Base-by-base conservation (phyloP, 2,113 vertebrate genomes). In the Tinamus guttatus region DNA sequence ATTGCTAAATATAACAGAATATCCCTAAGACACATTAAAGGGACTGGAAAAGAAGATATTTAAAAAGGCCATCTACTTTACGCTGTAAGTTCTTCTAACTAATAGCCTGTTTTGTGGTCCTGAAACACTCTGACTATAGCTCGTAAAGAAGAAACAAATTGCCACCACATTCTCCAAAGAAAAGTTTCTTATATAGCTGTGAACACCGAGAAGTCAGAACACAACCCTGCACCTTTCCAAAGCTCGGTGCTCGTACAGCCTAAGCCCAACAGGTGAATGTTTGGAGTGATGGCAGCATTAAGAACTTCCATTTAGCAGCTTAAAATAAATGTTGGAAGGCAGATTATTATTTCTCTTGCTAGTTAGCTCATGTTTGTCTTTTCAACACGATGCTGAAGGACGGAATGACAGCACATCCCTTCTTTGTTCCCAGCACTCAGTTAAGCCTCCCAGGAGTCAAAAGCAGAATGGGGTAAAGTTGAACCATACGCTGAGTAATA, bases 401-500 rank as follows among this genome's bases (percentile, higher is more conserved):
- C 27, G 11, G 32, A 79, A 73, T 4, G 6, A 77, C 62, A 56
- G 12, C 63, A 43, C 85, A 93, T 89, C 87, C 93, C 91, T 79
- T 79, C 92, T 93, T 95, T 95, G 94, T 94, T 85, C 85, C 85
- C 91, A 89, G 34, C 32, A 45, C 64, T 88, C 3, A 1, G 36
- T 64, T 65, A 75, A 68, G 62, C 58, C 75, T 93, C 81, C 76
- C 82, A 68, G 27, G 76, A 83, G 51, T 47, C 67, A 65, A 65
- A 64, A 54, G 60, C 40, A 85, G 47, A 83, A 56, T 43, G 30
- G 18, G 74, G 67, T 91, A 73, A 71, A 78, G 20, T 36, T 51
- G 64, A 81, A 73, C 73, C n/a, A 68, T 68, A 41, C 25, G 41
- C 21, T 80, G 85, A 95, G 83, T 40, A 95, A 96, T 4, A 5